A percentile compares a stretch with the other conserved stretches of the same genome.
These are phyloP conservation scores for Cryptus viduatorius DNA, from an alignment of 2,888 invertebrate species.

Conservation along the genomic window DNA sequence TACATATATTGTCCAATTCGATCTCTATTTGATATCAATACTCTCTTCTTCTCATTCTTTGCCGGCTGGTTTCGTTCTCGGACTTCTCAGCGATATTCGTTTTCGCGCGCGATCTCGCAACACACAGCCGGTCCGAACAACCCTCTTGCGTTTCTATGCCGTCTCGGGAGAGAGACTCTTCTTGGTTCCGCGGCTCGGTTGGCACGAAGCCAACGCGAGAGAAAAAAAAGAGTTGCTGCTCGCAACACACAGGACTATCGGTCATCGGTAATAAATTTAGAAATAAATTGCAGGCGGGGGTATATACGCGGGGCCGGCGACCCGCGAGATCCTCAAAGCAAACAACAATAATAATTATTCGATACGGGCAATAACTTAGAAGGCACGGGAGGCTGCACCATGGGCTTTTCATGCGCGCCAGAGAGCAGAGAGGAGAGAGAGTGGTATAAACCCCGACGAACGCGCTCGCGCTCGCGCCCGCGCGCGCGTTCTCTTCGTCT, in stretches of 20 bases:
- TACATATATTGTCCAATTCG: conserved; percentile 68
- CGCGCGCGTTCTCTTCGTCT: conserved; percentile 37
- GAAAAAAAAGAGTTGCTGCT: conserved; percentile 22
- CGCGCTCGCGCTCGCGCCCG: conserved; percentile 6
- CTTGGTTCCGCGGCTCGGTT: conserved; percentile 15
- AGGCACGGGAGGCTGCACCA: conserved; percentile 66
- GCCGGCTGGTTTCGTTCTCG: conserved; percentile 65
- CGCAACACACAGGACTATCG: conserved; percentile 77
- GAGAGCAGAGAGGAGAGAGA: conserved; percentile 16
- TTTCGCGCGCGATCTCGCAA: conserved; percentile 69
- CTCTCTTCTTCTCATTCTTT: conserved; percentile 63
- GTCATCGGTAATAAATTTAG: conserved; percentile 85
- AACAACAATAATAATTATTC: conserved; percentile 85
- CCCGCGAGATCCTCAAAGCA: conserved; percentile 81
- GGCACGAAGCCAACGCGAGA: neutral
- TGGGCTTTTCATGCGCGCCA: conserved; percentile 6
- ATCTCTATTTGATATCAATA: conserved; percentile 80
- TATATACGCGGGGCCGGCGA: conserved; percentile 67
- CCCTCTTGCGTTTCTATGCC: conserved; percentile 62
- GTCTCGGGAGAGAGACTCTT: conserved; percentile 27
- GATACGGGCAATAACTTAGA: conserved; percentile 82
- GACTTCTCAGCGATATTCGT: conserved; percentile 76
- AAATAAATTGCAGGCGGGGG: conserved; percentile 81
- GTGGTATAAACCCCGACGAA: conserved; percentile 3
- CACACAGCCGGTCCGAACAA: conserved; percentile 32